These are phyloP conservation scores for Notolepis coatsorum DNA, from an alignment of 2,797 vertebrate genomes.

Conservation along the genomic window DNA sequence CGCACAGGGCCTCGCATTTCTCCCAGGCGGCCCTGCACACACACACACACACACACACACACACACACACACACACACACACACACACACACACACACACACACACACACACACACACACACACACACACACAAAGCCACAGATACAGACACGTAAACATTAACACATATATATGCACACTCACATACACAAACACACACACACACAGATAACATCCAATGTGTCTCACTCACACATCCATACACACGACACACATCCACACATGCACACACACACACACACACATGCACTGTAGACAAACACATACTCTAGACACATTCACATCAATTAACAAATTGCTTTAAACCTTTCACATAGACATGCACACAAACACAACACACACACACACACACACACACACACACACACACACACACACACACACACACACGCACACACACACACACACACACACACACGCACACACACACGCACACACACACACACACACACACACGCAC, in stretches of 20 bases:
- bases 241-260: background rate
- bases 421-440: constrained; percentile 24
- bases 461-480: constrained; percentile 35
- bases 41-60: background rate
- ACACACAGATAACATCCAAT: constrained; percentile 9
- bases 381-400: too few relatives aligned
- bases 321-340: constrained; percentile 61
- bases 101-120: constrained; percentile 30
- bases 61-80: background rate
- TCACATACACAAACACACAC: background rate
- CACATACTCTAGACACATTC: constrained; percentile 41
- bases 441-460: too few relatives aligned
- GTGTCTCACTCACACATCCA: constrained; percentile 37
- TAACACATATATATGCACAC: background rate
- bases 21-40: background rate
- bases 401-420: constrained; percentile 47
- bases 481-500: constrained; percentile 1
- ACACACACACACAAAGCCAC: background rate
- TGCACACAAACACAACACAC: constrained; percentile 24
- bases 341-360: constrained; percentile 45
- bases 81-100: background rate
- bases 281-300: constrained; percentile 46
- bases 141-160: background rate
- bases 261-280: constrained; percentile 1
- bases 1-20: too few relatives aligned